Conservation (phyloP, 1,140 invertebrate species). For the Laodelphax striatellus region DNA sequence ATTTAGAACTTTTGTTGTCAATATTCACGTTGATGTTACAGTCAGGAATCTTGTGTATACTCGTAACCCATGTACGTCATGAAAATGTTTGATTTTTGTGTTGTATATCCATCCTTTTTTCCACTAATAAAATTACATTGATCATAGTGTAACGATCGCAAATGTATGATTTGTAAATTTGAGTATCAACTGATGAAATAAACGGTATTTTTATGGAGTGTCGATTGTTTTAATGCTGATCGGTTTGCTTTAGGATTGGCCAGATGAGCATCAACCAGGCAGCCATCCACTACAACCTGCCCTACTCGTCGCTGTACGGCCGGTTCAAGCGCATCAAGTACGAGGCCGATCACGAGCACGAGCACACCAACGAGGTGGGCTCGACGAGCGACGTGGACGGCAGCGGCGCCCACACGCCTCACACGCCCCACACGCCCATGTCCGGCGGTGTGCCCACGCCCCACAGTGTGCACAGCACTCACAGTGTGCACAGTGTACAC, state of each 20-base stretch:
- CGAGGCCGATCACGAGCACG: constrained; percentile 28
- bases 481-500: neutral
- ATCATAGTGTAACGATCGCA: too few species aligned
- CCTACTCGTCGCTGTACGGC: constrained; percentile 79
- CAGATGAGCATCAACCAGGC: constrained; percentile 90
- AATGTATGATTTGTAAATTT: too few species aligned
- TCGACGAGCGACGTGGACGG: neutral
- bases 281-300: constrained; percentile 81
- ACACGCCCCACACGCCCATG: neutral
- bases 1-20: too few species aligned
- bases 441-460: neutral
- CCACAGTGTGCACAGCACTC: neutral
- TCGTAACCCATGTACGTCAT: too few species aligned
- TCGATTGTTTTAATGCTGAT: too few species aligned
- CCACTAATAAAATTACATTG: too few species aligned
- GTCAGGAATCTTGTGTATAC: too few species aligned
- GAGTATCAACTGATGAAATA: too few species aligned
- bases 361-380: neutral
- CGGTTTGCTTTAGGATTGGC: constrained; percentile 48
- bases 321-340: constrained; percentile 65
- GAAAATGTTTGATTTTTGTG: too few species aligned
- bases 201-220: too few species aligned
- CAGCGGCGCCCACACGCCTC: neutral
- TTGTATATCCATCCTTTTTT: too few species aligned
- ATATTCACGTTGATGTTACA: too few species aligned